A percentile compares a stretch with the other conserved stretches of the same genome.
Evolutionary conservation across 2,797 vertebrate species (phyloP).

Genomic region (Triplophysa bombifrons): DNA sequence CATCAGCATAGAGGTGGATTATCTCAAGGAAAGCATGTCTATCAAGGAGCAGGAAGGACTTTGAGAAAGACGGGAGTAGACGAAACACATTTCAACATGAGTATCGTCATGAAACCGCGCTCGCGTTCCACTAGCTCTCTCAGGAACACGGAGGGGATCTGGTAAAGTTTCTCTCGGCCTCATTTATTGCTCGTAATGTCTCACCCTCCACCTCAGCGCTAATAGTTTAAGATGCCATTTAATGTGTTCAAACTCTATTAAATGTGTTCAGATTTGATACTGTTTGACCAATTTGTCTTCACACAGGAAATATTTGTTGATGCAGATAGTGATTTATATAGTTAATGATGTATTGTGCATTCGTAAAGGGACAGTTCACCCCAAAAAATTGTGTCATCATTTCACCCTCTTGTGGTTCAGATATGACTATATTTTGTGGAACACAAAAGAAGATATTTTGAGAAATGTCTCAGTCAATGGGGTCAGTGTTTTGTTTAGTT

Average conservation of each 20-base stretch:
- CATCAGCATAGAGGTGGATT: conserved; percentile 28
- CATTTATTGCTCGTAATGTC: background rate
- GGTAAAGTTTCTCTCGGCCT: conserved; percentile 73
- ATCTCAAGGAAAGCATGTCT: conserved; percentile 1
- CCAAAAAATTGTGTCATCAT: too few relatives aligned
- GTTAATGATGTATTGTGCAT: too few relatives aligned
- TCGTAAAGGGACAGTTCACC: too few relatives aligned
- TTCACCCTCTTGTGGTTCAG: too few relatives aligned
- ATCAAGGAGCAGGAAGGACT: conserved; percentile 10
- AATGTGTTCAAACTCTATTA: too few relatives aligned
- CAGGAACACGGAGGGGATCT: conserved; percentile 77
- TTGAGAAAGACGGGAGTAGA: conserved; percentile 5
- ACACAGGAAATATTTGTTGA: background rate
- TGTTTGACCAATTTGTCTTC: background rate
- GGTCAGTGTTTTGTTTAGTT: too few relatives aligned
- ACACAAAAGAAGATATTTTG: too few relatives aligned
- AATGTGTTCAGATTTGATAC: too few relatives aligned
- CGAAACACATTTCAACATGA: conserved; percentile 71
- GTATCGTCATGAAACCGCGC: conserved; percentile 87
- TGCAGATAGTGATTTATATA: background rate
- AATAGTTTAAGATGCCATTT: too few relatives aligned
- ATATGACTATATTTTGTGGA: too few relatives aligned
- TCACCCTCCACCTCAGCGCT: background rate
- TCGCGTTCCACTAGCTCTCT: conserved; percentile 87
- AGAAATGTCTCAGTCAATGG: too few relatives aligned